These are phyloP conservation scores for Aptenodytes forsteri DNA, from an alignment of 2,113 vertebrate species.

Conservation along the genomic window DNA sequence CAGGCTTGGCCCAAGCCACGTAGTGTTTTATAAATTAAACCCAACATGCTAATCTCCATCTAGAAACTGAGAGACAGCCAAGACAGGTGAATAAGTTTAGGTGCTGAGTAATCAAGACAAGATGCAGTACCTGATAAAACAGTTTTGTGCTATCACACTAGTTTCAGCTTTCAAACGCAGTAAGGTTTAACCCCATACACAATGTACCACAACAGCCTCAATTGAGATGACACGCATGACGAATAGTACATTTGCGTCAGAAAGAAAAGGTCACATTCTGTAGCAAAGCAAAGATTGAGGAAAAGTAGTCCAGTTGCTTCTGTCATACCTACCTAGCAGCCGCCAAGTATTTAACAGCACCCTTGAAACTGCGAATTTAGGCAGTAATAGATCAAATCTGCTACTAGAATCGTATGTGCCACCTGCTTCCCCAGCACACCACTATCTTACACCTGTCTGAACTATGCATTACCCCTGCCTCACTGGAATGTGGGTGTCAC, in stretches of 20 bases:
- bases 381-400: constrained; percentile 13
- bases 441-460: not conserved
- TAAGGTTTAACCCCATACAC: not conserved
- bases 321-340: not conserved
- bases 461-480: not conserved
- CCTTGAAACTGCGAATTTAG: constrained; percentile 15
- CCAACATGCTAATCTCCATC: not conserved
- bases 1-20: not conserved
- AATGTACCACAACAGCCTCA: not conserved
- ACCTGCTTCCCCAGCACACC: not conserved
- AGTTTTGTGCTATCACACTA: not conserved
- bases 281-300: not conserved
- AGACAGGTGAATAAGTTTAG: not conserved
- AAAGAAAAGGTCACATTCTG: constrained; percentile 29
- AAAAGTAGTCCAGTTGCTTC: not conserved
- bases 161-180: constrained; percentile 6
- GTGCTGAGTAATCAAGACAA: constrained; percentile 38
- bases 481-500: not conserved
- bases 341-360: not conserved
- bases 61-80: not conserved
- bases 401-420: not conserved
- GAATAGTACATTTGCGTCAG: not conserved
- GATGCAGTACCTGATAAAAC: not conserved
- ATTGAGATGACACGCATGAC: not conserved
- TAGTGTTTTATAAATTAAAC: not conserved